Evolutionary conservation across 2,888 invertebrate genomes (phyloP), one percentile per base, ranked within the genome.

Genomic region (Lithophane socia): DNA sequence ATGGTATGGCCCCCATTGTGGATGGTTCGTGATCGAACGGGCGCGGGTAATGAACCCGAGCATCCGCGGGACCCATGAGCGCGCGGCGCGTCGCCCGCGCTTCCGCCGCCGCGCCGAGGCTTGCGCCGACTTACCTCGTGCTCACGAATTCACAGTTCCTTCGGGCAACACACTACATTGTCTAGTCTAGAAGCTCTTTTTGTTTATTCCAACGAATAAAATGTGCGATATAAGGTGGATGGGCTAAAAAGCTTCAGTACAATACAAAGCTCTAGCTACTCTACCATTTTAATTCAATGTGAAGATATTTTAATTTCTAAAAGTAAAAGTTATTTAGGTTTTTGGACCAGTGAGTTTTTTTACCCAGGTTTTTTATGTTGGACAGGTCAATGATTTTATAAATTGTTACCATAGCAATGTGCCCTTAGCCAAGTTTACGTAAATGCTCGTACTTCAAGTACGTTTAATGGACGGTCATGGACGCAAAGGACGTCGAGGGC

Each of bases 21-120:
- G 92, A 93, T 91, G 90, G 93, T 88, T 87, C 87, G 90, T 90
- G 92, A 88, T 89, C 91, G 92, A 90, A 89, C 91, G 91, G 92
- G 91, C 91, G 92, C 95, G 96, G 96, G 94, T 96, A 95, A 93
- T 96, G 96, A 96, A 95, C 96, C 93, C 95, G 89, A 90, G 90
- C 92, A 91, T 91, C 91, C 91, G 92, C 93, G 92, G 92, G 93
- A 92, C 90, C 90, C 92, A 90, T 88, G 90, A 90, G 79, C 86
- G 82, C 82, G 84, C 84, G 78, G 86, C 79, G 80, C 86, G 82
- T 76, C 85, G 82, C 69, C 73, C 84, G 86, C 81, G 85, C 84
- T 77, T 77, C 80, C 82, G 76, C 83, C 81, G 52, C 49, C 47
- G 47, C 52, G 87, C 83, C 82, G 66, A 78, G 80, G 75, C 79